Base-by-base conservation (phyloP, 2,888 invertebrate genomes). In the Stenotaenia linearis region DNA sequence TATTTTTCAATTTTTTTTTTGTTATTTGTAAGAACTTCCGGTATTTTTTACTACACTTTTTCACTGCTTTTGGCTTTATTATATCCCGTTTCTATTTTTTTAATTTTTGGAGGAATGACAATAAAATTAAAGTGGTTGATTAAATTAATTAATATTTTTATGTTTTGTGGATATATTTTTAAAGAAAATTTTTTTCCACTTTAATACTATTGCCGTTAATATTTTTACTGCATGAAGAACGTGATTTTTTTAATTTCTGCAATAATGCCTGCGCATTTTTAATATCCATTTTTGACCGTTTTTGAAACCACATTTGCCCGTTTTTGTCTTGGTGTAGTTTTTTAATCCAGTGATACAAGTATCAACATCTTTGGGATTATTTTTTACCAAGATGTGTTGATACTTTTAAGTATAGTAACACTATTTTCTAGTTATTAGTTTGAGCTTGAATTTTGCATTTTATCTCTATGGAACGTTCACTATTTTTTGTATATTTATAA, bases 11-110 rank as follows among this genome's bases (percentile, higher is more conserved):
- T 35, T 35, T 76, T 35, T 75, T 75, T 75, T 75, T 75, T 75
- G 37, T 35, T 75, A 9, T 77, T 37, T 45, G n/a, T 35, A 77
- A 18, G 37, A 18, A 30, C 40, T 77, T 77, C 40, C 50, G 28
- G 45, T 40, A 21, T 77, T 45, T 40, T 77, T 37, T 77, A 45
- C 18, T 40, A 61, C 78, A 32, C 30, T 78, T 78, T 56, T 61
- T 78, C 61, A 56, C 69, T 28, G 69, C 69, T 69, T n/a, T 69
- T 69, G 69, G 69, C 56, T 78, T 78, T 78, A 28, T 61, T 56
- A 56, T 78, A 61, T 78, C 25, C 50, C 23, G 50, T 28, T n/a
- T 61, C 37, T 15, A 37, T 45, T 77, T 78, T 78, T 56, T 25
- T 50, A 9, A 23, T 78, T 78, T 78, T 28, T 69, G 12, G 25